Evolutionary conservation across 1,140 invertebrate genomes (phyloP).

Genomic region (Listronotus bonariensis): DNA sequence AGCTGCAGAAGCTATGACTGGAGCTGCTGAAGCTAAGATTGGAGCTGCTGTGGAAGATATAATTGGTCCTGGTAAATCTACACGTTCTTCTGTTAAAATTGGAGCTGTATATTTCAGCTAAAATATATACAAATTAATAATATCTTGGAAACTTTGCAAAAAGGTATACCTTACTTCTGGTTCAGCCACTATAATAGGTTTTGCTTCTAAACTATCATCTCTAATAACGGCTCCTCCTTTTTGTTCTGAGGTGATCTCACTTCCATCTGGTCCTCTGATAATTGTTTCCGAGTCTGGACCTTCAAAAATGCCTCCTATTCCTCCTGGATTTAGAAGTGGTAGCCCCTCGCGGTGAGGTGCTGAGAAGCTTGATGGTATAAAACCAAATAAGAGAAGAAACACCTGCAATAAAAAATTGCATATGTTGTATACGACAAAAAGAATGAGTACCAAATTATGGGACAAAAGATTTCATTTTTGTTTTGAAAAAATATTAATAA

Average conservation of each 20-base stretch:
- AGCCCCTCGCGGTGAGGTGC: conserved; percentile 15
- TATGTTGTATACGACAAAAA: not conserved
- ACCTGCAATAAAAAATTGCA: conserved; percentile 31
- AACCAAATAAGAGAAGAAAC: conserved; percentile 35
- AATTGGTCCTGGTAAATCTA: not conserved
- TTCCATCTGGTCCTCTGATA: conserved; percentile 51
- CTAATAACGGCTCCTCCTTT: conserved; percentile 41
- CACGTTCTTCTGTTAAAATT: not conserved
- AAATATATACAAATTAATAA: not conserved
- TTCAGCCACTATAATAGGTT: conserved; percentile 44
- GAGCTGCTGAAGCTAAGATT: not conserved
- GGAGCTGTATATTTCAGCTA: no score
- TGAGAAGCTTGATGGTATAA: conserved; percentile 11
- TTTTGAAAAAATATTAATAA: no score
- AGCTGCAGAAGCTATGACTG: conserved; percentile 1
- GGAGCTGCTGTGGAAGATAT: conserved; percentile 3
- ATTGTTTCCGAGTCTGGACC: conserved; percentile 50
- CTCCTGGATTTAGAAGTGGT: conserved; percentile 42
- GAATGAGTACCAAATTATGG: conserved; percentile 3
- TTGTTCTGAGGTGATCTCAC: conserved; percentile 45
- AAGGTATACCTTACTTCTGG: conserved; percentile 10
- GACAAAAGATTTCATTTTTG: no score
- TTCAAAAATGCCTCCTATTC: conserved; percentile 47
- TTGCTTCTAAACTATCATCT: conserved; percentile 12
- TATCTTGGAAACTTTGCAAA: not conserved